Evolutionary conservation across 2,888 invertebrate genomes (phyloP), one percentile per base, ranked within the genome.

Genomic region (Tenodera sinensis): DNA sequence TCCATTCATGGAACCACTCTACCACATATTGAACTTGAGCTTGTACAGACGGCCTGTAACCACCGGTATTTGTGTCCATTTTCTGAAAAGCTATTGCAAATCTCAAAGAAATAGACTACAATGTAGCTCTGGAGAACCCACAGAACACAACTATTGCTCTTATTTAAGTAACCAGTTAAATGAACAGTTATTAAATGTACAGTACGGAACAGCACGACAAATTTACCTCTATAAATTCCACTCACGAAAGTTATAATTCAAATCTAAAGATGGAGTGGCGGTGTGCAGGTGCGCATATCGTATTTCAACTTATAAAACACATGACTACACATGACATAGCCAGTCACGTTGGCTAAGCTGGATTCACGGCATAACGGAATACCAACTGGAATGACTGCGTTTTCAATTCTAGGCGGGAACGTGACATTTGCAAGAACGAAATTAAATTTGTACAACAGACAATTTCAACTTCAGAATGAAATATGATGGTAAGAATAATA

Each of bases 1-100:
- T 97, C 95, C 97, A 98, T 93, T 98, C 97, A 92, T 96, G 95
- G 92, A 98, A 98, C 98, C 98, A 98, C 92, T 97, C 96, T 89
- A 97, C 94, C 91, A 98, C 94, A 93, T 97, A 98, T 89, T 97
- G 95, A 92, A 98, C 94, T 93, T 98, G 97, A 4, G 96, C 96
- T 92, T 96, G 96, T 81, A 95, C 93, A 90, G 94, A 94, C 89
- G 83, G 87, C 28, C 87, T 83, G 82, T 92, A 92, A n/a, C 91
- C 91, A 20, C 91, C 91, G 82, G 91, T 91, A 71, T 90, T 91
- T 34, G 91, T 91, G 47, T 90, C 91, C 91, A 91, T 91, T 84
- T 84, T 88, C 85, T 42, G 6, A 7, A 54, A 3, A 1, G 12
- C 1, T 30, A 12, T 20, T 83, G 14, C 12, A 34, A 47, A 34